A percentile compares a stretch with the other conserved stretches of the same genome.
These are phyloP conservation scores for Araneus ventricosus DNA, from an alignment of 1,140 invertebrate genomes.

Conservation along the genomic window DNA sequence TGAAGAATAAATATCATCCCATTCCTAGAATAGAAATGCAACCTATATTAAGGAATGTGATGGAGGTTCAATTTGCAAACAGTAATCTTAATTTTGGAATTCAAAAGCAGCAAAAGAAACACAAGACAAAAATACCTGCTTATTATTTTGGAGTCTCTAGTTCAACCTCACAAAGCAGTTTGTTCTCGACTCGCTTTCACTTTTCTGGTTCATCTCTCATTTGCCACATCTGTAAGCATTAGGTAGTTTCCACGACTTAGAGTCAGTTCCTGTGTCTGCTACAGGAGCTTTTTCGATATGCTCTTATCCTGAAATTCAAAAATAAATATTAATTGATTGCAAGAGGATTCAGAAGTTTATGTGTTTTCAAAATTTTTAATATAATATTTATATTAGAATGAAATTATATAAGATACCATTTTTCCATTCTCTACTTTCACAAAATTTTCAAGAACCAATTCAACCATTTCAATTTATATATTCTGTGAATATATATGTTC, in stretches of 20 bases:
- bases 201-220: conserved; percentile 75
- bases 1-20: not conserved
- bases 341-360: too few species aligned
- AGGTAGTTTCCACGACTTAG: conserved; percentile 41
- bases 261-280: not conserved
- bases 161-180: conserved; percentile 71
- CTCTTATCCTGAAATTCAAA: not conserved
- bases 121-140: conserved; percentile 18
- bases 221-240: conserved; percentile 71
- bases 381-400: too few species aligned
- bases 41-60: not conserved
- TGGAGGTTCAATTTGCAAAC: not conserved
- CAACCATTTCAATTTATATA: too few species aligned
- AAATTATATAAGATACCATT: too few species aligned
- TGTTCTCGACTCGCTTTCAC: conserved; percentile 72
- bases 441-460: too few species aligned
- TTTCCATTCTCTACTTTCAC: too few species aligned
- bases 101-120: not conserved
- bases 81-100: not conserved
- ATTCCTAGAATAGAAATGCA: not conserved
- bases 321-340: not conserved
- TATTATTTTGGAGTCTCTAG: conserved; percentile 14
- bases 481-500: too few species aligned
- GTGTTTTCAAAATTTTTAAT: too few species aligned
- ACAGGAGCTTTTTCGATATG: not conserved